phyloP scores from a whole-genome alignment of 2,888 invertebrate species.

The Orthonevra nobilis region DNA sequence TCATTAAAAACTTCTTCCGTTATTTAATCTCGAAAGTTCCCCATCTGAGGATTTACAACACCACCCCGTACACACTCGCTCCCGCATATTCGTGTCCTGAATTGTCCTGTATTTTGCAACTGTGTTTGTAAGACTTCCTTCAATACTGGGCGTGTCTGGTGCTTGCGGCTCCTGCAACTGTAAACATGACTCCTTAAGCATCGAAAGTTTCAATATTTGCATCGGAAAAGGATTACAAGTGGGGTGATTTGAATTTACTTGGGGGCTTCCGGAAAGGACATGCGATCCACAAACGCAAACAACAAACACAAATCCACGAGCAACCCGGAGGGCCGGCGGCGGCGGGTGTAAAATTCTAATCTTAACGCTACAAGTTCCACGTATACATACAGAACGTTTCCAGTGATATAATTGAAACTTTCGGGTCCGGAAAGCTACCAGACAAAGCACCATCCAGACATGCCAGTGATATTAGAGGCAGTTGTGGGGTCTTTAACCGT shows the following conservation, averaged over 20 bases:
- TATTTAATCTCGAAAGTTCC: conserved; percentile 51
- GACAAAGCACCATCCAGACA: no score
- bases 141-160: no score
- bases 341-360: conserved; percentile 13
- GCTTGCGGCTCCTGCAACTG: not conserved
- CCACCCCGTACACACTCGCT: not conserved
- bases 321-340: no score
- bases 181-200: conserved; percentile 29
- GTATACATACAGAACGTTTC: no score
- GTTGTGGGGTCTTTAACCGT: conserved; percentile 49
- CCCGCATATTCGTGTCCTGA: no score
- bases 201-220: conserved; percentile 51
- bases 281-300: conserved; percentile 10
- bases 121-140: no score
- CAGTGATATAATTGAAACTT: conserved; percentile 57
- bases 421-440: conserved; percentile 25
- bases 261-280: conserved; percentile 19
- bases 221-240: conserved; percentile 52
- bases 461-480: conserved; percentile 6
- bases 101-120: no score
- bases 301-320: not conserved
- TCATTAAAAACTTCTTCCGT: conserved; percentile 54
- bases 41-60: conserved; percentile 4
- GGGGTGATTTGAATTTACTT: conserved; percentile 50
- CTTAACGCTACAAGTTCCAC: conserved; percentile 14